Base-by-base conservation (phyloP, 2,888 invertebrate species). In the Drosophila conformis region DNA sequence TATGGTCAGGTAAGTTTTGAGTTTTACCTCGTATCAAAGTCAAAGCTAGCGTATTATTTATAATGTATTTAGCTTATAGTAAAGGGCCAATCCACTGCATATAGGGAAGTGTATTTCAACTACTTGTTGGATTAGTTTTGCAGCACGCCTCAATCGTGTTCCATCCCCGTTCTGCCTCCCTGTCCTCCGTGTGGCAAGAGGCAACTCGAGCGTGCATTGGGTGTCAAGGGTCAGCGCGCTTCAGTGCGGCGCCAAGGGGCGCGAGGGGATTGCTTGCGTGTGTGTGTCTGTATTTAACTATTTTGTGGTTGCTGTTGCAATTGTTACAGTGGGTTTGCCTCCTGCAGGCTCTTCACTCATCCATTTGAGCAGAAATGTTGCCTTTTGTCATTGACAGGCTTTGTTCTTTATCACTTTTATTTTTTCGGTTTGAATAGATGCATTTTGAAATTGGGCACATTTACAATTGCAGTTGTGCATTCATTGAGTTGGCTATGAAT, bases 1-100 rank as follows among this genome's bases (percentile, higher is more conserved):
- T 83, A 89, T 89, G 76, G 57, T 49, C 74, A 76, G 78, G 70
- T 76, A 83, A 83, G 72, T 81, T 84, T 81, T 86, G 63, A 78
- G 69, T 72, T 61, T 57, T 40, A 29, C 29, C 40, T 64, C 35
- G 46, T 35, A 58, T 59, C 65, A 51, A 70, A 59, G 67, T 35
- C 49, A 64, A 65, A 78, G 58, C 65, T 59, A 33, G 21, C 61
- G 51, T 57, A 52, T 57, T 57, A 52, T 36, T 36, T 66, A 33
- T 36, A 46, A 61, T 57, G 25, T 42, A 61, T 64, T 62, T 66
- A 49, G 52, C 61, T 49, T 29, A 18, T 48, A 60, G 56, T 62
- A 60, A 70, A 76, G 66, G 54, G 54, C 61, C 13, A 31, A 25
- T 42, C 57, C 48, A 52, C 36, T 25, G 63, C 11, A 21, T 35